These are phyloP conservation scores for Octomys mimax DNA, from an alignment of 2,797 vertebrate species.

Conservation along the genomic window DNA sequence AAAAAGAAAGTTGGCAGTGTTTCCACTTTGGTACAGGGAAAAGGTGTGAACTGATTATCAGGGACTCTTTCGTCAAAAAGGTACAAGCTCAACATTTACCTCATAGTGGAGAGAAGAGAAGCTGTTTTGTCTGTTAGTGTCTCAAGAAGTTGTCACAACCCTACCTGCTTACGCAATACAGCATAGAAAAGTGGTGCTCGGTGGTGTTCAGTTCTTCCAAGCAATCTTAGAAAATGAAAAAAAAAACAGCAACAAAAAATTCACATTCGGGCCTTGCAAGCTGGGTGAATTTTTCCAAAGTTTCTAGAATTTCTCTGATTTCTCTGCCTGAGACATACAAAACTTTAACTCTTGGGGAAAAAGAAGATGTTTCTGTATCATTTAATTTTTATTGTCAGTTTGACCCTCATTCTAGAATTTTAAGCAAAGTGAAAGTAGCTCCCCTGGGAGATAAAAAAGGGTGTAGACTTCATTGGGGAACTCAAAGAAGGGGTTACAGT, in stretches of 20 bases:
- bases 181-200: neutral
- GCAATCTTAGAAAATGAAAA: neutral
- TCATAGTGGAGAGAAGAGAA: neutral
- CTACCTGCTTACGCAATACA: neutral
- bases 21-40: neutral
- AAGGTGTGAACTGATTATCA: neutral
- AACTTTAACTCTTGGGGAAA: neutral
- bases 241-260: neutral
- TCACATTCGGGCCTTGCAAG: neutral
- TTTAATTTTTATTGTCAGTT: slow-evolving; percentile 24
- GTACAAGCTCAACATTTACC: neutral
- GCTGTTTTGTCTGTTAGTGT: neutral
- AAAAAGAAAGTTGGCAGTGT: too few relatives aligned
- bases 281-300: neutral
- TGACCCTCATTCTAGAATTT: neutral
- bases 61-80: neutral
- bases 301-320: neutral
- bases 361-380: slow-evolving; percentile 25
- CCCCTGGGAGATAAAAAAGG: neutral
- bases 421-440: slow-evolving; percentile 16
- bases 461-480: neutral
- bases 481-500: neutral
- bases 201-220: neutral
- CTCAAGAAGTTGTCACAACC: neutral
- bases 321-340: neutral